Evolutionary conservation across 1,140 invertebrate genomes (phyloP), one percentile per base, ranked within the genome.

Genomic region (Macrostomum lignano): DNA sequence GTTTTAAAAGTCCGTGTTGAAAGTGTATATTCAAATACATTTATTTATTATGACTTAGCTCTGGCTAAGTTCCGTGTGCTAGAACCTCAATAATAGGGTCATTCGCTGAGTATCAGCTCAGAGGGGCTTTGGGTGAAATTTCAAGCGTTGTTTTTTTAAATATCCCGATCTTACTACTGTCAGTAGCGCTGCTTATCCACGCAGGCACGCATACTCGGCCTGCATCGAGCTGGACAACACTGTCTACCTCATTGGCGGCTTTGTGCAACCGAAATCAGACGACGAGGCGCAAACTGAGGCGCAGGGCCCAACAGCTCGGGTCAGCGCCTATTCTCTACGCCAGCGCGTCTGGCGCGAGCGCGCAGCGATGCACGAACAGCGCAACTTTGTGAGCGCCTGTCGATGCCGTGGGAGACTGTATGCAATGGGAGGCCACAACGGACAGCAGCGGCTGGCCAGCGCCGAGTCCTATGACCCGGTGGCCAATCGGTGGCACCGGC

Each of bases 321-420:
- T 28, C 28, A 17, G 28, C 21, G 33, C 21, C 20, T 40, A 33
- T 17, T 22, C 36, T 22, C 23, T 36, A 24, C 17, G 11, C 7
- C 28, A 21, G 1, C 19, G 20, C 22, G 25, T 32, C 32, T 40
- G 39, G 39, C n/a, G 25, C 20, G 22, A 35, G 20, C 21, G 36
- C 15, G 20, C 36, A 19, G 28, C 36, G 17, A 38, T 38, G 36
- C 21, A 40, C 30, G 28, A 29, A 20, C 33, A 36, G 26, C 11
- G 20, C 9, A 21, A 36, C 41, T 56, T 55, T 38, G 67, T 73
- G 1, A 70, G 68, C 38, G 66, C 67, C 0, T 70, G 66, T 1
- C 61, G 67, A 0, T 41, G 72, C 1, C 63, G 72, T 7, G 67
- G 69, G 37, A 66, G 65, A 42, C 72, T 79, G 39, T 79, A 77